Conservation (phyloP, 92 coral and sea anemone genomes). For the Plumapathes pennacea region DNA sequence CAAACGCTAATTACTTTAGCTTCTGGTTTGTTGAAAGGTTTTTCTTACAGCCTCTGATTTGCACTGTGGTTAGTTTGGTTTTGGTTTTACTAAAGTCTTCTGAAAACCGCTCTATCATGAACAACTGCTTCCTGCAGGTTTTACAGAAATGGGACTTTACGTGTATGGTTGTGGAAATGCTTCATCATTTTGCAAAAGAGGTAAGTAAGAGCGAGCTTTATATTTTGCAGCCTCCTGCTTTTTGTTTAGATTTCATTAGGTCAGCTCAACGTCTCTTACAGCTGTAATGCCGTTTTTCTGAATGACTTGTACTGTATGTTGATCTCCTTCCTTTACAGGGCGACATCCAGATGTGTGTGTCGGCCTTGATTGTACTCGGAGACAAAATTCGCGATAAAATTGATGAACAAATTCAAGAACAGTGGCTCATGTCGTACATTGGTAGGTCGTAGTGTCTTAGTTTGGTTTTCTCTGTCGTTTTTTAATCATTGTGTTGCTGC, state of each 20-base stretch:
- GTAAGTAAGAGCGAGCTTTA: slow-evolving; percentile 14
- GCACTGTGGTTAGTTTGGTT: too few species aligned
- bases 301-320: neutral
- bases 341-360: slow-evolving; percentile 94
- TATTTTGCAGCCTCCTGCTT: neutral
- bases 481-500: too few species aligned
- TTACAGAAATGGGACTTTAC: slow-evolving; percentile 92
- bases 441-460: slow-evolving; percentile 43
- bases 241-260: neutral
- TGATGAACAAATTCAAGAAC: slow-evolving; percentile 87
- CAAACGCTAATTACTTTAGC: too few species aligned
- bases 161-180: slow-evolving; percentile 73
- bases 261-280: neutral
- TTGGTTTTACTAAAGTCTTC: too few species aligned
- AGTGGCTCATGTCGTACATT: slow-evolving; percentile 92
- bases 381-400: slow-evolving; percentile 85
- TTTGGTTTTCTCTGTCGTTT: neutral
- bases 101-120: too few species aligned
- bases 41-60: too few species aligned
- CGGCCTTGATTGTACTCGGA: slow-evolving; percentile 93
- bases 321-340: slow-evolving; percentile 43
- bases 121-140: slow-evolving; percentile 55
- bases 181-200: slow-evolving; percentile 88
- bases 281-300: neutral
- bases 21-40: too few species aligned